phyloP scores from a whole-genome alignment of 2,113 vertebrate genomes.

The Tamias sibiricus region DNA sequence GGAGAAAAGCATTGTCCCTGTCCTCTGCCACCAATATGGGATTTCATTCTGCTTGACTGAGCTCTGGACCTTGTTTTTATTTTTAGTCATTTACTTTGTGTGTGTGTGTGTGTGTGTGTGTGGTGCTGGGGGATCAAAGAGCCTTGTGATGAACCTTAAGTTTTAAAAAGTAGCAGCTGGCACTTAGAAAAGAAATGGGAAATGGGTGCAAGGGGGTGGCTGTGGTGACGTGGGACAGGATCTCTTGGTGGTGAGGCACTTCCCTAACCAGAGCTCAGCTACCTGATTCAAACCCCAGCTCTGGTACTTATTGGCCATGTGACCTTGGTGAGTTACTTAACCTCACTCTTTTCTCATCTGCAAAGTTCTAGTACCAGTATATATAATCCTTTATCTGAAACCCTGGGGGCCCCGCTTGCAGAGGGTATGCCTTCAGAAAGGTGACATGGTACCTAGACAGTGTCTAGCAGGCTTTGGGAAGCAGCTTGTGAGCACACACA shows the following conservation, averaged over 20 bases:
- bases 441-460: too few relatives aligned
- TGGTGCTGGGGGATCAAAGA: too few relatives aligned
- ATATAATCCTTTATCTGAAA: background rate
- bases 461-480: background rate
- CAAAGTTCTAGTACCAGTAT: background rate
- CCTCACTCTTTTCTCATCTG: background rate
- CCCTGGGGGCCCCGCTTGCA: background rate
- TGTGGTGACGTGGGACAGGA: too few relatives aligned
- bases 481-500: background rate
- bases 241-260: background rate
- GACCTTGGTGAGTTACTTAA: background rate
- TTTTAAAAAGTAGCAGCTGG: background rate
- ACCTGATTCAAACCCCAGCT: background rate
- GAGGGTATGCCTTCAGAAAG: background rate
- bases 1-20: background rate
- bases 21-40: too few relatives aligned
- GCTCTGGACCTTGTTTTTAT: background rate
- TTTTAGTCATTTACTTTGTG: too few relatives aligned
- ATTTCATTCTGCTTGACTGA: background rate
- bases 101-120: too few relatives aligned
- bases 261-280: background rate
- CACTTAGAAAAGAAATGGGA: background rate
- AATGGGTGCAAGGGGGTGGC: background rate
- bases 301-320: background rate
- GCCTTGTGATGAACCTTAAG: background rate